Percentiles rank a stretch among this genome's conserved stretches.
These are phyloP conservation scores for Oegoconia quadripuncta DNA, from an alignment of 2,888 invertebrate genomes.

Conservation along the genomic window DNA sequence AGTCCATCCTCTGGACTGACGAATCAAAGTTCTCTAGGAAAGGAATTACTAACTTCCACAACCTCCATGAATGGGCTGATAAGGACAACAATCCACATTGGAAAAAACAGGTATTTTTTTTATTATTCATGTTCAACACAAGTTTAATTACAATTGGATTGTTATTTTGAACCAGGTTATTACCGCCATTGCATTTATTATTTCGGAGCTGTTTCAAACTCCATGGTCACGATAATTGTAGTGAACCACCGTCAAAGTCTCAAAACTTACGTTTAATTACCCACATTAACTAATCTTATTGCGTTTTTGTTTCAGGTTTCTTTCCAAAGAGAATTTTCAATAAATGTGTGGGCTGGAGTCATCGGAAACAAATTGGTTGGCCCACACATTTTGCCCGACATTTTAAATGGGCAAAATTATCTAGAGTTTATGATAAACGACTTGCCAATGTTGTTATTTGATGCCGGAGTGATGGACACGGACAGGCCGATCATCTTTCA, in stretches of 20 bases:
- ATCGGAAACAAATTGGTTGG: slow-evolving; percentile 7
- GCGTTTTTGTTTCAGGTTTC: too few relatives aligned
- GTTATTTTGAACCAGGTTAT: too few relatives aligned
- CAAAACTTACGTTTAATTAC: too few relatives aligned
- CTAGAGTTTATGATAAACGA: too few relatives aligned
- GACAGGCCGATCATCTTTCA: neutral
- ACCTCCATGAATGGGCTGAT: slow-evolving; percentile 15
- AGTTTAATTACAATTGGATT: too few relatives aligned
- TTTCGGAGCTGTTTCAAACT: too few relatives aligned
- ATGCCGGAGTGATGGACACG: too few relatives aligned
- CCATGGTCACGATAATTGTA: too few relatives aligned
- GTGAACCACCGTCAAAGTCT: too few relatives aligned
- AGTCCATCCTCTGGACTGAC: slow-evolving; percentile 14
- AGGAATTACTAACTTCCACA: slow-evolving; percentile 16
- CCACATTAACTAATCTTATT: too few relatives aligned
- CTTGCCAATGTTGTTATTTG: too few relatives aligned
- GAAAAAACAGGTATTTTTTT: slow-evolving; percentile 11
- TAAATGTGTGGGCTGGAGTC: slow-evolving; percentile 19
- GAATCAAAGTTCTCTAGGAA: slow-evolving; percentile 13
- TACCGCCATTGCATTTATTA: too few relatives aligned
- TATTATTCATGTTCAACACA: neutral
- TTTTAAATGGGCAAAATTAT: neutral
- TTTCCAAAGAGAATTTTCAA: slow-evolving; percentile 17
- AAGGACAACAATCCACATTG: slow-evolving; percentile 16
- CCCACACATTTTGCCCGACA: neutral